Percentiles rank a stretch among this genome's conserved stretches.
Conservation (phyloP, 2,888 invertebrate genomes). For the Agrilus mali region DNA sequence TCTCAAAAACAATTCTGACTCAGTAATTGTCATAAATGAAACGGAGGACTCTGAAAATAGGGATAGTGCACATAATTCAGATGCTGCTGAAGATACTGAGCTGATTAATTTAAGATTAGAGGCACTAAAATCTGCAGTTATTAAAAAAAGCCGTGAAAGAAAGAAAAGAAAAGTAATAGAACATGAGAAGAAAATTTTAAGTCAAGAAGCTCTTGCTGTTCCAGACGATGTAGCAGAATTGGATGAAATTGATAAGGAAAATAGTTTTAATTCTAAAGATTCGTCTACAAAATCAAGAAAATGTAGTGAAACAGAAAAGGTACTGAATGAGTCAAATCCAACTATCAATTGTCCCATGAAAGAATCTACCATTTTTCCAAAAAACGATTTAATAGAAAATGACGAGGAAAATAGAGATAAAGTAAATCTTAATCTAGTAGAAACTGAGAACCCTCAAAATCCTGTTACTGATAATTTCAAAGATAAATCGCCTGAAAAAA, state of each 20-base stretch:
- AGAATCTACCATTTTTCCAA: not conserved
- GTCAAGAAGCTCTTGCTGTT: conserved; percentile 12
- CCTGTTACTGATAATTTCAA: not conserved
- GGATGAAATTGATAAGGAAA: conserved; percentile 3
- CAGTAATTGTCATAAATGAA: conserved; percentile 8
- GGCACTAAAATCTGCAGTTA: conserved; percentile 53
- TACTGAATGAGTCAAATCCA: conserved; percentile 1
- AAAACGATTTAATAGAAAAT: conserved; percentile 7
- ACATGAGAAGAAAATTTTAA: conserved; percentile 14
- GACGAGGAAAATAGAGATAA: conserved; percentile 5
- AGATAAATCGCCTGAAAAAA: conserved; percentile 17
- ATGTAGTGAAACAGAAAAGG: conserved; percentile 8
- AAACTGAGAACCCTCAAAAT: not conserved
- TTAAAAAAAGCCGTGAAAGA: conserved; percentile 51
- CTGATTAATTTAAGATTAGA: conserved; percentile 48
- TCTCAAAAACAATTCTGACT: conserved; percentile 5
- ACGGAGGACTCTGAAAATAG: conserved; percentile 13
- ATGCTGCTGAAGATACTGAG: conserved; percentile 32
- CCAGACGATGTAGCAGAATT: conserved; percentile 18
- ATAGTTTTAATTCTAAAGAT: not conserved
- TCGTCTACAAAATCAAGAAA: conserved; percentile 5
- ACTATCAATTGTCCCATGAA: no score
- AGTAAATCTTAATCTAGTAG: not conserved
- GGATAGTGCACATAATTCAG: conserved; percentile 14
- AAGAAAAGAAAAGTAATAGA: conserved; percentile 31